Base-by-base conservation (phyloP, 2,797 vertebrate species). In the Knipowitschia caucasica region DNA sequence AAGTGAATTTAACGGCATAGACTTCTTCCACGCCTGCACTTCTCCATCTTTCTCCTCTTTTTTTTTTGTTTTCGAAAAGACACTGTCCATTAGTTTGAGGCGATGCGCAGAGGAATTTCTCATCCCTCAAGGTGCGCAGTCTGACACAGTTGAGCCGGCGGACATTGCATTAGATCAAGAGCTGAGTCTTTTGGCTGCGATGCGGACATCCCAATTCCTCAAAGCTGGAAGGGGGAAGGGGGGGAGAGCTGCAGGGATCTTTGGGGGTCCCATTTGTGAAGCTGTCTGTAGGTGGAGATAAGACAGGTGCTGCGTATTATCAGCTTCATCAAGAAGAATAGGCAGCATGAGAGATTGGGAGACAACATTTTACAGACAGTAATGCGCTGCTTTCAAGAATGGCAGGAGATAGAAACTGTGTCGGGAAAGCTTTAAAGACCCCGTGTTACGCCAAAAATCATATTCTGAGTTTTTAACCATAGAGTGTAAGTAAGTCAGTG, bases 201-300 rank as follows among this genome's bases (percentile, higher is more conserved):
- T 85, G 86, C 47, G 88, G 88, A 78, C 88, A 86, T 80, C 85
- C 67, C 79, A 85, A 90, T 91, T 89, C 88, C 86, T 91, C 89
- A 89, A 76, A 80, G 83, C 76, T 71, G 60, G 62, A 35, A 61
- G 43, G 51, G 64, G 67, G 74, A 75, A 67, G 38, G 62, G 43
- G 51, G 64, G 67, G 74, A 75, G 67, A 71, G 75, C 81, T 68
- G 75, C 76, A 59, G 82, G 81, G 78, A 65, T 73, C 71, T 78
- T 77, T 76, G 80, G 80, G 82, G 80, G 71, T 44, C 73, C 77
- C 83, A 88, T 90, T 88, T 89, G 86, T 89, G 87, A 85, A 86
- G 84, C 86, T 84, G 89, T 87, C 86, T 89, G 83, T 85, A 68
- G 78, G 63, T 62, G 52, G 74, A 88, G 89, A 91, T 91, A 89